Evolutionary conservation across 1,140 invertebrate species (phyloP).

Genomic region (Drosophila santomea): DNA sequence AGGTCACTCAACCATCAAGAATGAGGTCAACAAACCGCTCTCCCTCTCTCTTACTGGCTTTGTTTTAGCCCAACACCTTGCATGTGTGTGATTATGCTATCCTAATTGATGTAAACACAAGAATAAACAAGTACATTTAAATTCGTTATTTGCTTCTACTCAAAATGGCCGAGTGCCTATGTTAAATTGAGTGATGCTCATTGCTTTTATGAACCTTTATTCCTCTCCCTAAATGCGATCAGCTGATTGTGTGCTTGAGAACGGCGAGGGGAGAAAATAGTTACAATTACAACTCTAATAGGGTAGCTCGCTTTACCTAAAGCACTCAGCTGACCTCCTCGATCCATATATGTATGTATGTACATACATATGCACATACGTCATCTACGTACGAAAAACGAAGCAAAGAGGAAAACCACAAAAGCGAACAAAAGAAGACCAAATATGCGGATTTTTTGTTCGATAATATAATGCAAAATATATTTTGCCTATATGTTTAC

Average conservation of each 20-base stretch:
- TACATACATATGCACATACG: background rate
- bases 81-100: slow-evolving; percentile 12
- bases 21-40: slow-evolving; percentile 76
- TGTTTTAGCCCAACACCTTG: background rate
- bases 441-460: background rate
- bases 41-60: slow-evolving; percentile 9
- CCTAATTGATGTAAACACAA: slow-evolving; percentile 24
- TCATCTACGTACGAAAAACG: background rate
- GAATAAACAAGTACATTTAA: slow-evolving; percentile 31
- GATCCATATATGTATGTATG: slow-evolving; percentile 1
- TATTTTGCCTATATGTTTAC: background rate
- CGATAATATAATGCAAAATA: background rate
- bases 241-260: slow-evolving; percentile 59
- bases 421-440: background rate
- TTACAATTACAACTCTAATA: slow-evolving; percentile 29
- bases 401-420: background rate
- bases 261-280: slow-evolving; percentile 11
- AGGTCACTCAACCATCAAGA: slow-evolving; percentile 75
- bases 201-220: background rate
- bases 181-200: background rate
- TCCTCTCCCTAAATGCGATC: slow-evolving; percentile 30
- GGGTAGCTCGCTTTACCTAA: slow-evolving; percentile 19
- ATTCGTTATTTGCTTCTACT: slow-evolving; percentile 46
- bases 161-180: slow-evolving; percentile 53
- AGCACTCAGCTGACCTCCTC: slow-evolving; percentile 33